Evolutionary conservation across 2,113 vertebrate species (phyloP).

Genomic region (Tragelaphus imberbis): DNA sequence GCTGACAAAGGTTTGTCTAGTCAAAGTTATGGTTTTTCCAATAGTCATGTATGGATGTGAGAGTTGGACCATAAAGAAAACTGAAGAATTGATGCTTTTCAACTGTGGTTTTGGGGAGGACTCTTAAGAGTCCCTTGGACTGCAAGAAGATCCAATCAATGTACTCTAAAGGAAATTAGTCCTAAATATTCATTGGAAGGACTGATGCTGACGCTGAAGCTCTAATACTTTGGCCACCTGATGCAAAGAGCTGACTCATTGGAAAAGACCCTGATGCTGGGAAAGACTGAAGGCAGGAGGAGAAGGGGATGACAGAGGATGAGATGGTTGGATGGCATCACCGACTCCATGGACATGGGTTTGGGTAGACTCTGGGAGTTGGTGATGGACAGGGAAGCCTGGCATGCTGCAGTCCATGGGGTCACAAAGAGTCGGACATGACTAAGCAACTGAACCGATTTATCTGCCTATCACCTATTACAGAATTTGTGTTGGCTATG

Average conservation of each 20-base stretch:
- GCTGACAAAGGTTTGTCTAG: not conserved
- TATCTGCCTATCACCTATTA: not conserved
- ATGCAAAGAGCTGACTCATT: not conserved
- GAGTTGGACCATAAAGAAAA: not conserved
- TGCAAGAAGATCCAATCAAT: not conserved
- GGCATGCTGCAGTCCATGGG: fast-evolving
- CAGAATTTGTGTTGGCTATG: not conserved
- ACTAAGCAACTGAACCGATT: not conserved
- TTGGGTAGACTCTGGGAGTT: fast-evolving
- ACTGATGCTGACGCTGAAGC: not conserved
- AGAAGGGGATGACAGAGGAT: not conserved
- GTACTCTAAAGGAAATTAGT: not conserved
- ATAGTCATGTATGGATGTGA: not conserved
- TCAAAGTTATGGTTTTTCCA: not conserved
- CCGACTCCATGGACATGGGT: not conserved
- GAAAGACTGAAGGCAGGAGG: not conserved
- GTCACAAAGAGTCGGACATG: not conserved
- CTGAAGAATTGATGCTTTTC: not conserved
- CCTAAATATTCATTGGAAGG: not conserved
- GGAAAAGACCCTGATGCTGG: not conserved
- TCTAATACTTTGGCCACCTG: not conserved
- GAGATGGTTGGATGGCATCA: not conserved
- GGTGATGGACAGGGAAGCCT: not conserved
- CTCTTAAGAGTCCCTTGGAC: not conserved
- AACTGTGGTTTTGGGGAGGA: not conserved